Evolutionary conservation across 2,797 vertebrate species (phyloP).

Genomic region (Enteromius fasciolatus): DNA sequence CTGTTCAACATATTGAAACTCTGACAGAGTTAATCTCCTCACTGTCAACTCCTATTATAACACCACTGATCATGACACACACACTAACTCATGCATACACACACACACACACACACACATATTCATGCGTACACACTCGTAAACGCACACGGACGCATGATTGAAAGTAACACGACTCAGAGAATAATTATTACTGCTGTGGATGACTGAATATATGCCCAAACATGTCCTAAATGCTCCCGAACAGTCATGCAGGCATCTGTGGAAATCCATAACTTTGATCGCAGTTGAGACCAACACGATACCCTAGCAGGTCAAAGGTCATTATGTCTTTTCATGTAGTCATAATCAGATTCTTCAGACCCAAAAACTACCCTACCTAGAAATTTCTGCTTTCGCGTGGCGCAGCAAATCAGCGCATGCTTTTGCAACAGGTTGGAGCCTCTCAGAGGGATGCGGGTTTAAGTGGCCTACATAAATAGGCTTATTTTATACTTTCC

Average conservation of each 20-base stretch:
- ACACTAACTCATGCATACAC: slow-evolving; percentile 50
- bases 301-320: slow-evolving; percentile 42
- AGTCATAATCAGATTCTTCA: slow-evolving; percentile 19
- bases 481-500: background rate
- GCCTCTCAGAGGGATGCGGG: background rate
- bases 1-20: slow-evolving; percentile 62
- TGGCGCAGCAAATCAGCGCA: background rate
- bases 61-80: slow-evolving; percentile 62
- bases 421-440: slow-evolving; percentile 23
- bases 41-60: slow-evolving; percentile 65
- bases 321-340: slow-evolving; percentile 33
- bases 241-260: slow-evolving; percentile 1
- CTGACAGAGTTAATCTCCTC: slow-evolving; percentile 67
- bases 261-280: background rate
- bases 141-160: slow-evolving; percentile 10
- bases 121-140: slow-evolving; percentile 13
- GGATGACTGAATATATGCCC: slow-evolving; percentile 20
- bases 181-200: slow-evolving; percentile 23
- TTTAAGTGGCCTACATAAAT: background rate
- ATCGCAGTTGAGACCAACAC: slow-evolving; percentile 24
- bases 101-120: slow-evolving; percentile 20
- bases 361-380: background rate
- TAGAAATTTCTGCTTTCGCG: background rate
- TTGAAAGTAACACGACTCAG: background rate
- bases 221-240: slow-evolving; percentile 11